Base-by-base conservation (phyloP, 2,888 invertebrate genomes). In the Lasius platythorax region DNA sequence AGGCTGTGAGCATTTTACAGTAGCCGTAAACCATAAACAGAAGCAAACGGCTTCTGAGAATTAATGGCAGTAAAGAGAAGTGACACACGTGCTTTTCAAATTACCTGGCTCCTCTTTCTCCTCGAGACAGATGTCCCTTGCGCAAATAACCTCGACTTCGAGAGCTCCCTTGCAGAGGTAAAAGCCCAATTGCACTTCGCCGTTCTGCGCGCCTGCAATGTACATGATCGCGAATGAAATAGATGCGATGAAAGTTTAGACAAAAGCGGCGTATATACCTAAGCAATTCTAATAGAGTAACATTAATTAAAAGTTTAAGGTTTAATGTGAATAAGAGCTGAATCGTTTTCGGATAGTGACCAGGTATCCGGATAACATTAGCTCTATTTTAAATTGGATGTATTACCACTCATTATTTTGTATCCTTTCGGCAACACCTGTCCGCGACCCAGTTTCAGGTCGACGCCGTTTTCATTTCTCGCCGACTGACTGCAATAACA, bases 151-250 rank as follows among this genome's bases (percentile, higher is more conserved):
- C 96, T 99, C 98, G 37, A 99, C 97, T 95, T 99, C 98, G 85
- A 99, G 96, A 92, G 98, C 98, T 91, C 98, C 98, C 95, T 99
- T 99, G 93, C 98, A 97, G 96, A 99, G 97, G 93, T 98, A 96
- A 92, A 99, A 97, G 85, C 98, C 98, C 94, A 99, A 96, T 94
- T 98, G 98, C 90, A 99, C 96, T 95, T 98, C 98, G 5, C 98
- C 98, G 86, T 96, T 96, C 91, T 97, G 97, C 83, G 97, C 96
- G 88, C 95, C 96, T 93, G 63, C 37, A 87, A 85, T 12, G 11
- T 43, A 58, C n/a, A 23, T 23, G 30, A 33, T 78, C 30, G 40
- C 67, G 37, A 50, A 68, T 76, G 61, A 33, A 58, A 11, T 15
- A 15, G 3, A 28, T 43, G 11, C 30, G 18, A 8, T n/a, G 53